Conservation (phyloP, 2,888 invertebrate genomes). For the Phortica magna region DNA sequence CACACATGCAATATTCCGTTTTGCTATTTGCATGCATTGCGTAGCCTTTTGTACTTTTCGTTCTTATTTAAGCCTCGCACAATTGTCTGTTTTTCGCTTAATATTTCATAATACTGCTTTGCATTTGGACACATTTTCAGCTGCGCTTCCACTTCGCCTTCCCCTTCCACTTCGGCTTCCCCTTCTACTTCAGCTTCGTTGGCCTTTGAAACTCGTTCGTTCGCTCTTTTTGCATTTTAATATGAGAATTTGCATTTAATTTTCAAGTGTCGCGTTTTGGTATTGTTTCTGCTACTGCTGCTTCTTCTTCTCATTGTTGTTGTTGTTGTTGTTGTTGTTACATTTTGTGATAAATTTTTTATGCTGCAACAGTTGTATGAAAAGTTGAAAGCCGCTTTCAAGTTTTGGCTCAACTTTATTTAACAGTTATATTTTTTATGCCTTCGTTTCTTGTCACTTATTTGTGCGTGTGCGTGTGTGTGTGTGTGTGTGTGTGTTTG, state of each 20-base stretch:
- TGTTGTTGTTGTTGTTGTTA: not conserved
- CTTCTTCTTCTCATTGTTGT: no score
- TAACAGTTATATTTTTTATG: not conserved
- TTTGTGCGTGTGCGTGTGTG: not conserved
- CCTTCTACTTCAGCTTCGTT: not conserved
- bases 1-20: not conserved
- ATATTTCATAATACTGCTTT: conserved; percentile 27
- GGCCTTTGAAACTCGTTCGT: not conserved
- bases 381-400: conserved; percentile 20
- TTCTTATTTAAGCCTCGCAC: conserved; percentile 4
- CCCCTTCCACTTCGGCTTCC: not conserved
- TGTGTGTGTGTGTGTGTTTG: no score
- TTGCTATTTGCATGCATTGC: not conserved
- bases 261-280: conserved; percentile 4
- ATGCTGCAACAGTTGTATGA: conserved; percentile 20
- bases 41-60: not conserved
- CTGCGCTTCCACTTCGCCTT: not conserved
- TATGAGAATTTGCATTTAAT: conserved; percentile 35
- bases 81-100: conserved; percentile 17
- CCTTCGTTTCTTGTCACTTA: conserved; percentile 8
- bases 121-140: conserved; percentile 16
- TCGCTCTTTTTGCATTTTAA: conserved; percentile 30
- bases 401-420: not conserved
- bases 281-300: not conserved
- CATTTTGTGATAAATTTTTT: conserved; percentile 22